Base-by-base conservation (phyloP, 1,140 invertebrate genomes). In the Bradynema listronoti region DNA sequence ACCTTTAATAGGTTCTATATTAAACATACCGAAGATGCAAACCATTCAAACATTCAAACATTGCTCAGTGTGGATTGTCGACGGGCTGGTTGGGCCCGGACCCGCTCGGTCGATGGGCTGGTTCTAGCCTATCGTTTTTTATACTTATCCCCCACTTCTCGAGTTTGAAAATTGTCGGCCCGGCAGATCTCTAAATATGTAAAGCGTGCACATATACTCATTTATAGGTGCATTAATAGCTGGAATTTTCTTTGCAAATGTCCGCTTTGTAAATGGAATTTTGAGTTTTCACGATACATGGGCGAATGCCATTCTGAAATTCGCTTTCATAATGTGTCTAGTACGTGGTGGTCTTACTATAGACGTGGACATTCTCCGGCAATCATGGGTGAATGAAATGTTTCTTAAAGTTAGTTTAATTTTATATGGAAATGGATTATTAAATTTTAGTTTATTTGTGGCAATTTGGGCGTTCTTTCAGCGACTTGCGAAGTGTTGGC, bases 271-370 rank as follows among this genome's bases (percentile, higher is more conserved):
- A 1, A 32, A 45, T 14, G 54, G 50, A 16, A 33, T 65, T 5
- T 45, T 75, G 6, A 34, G 76, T 56, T 80, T 83, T 36, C 71
- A 82, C 59, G 42, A 63, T 11, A 60, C 69, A 16, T 81, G 80
- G 80, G 81, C 4, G 60, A 72, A 7, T 65, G 73, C 65, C 14
- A 55, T 78, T 14, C 47, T 49, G 22, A 43, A 71, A 52, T 32
- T 60, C 19, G 69, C 69, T 27, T 71, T 71, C 42, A 51, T 75
- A 39, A 87, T 96, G 45, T 93, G 96, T 72, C 81, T 97, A 66
- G 88, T 87, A 33, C 82, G 91, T 80, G 91, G 91, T 61, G 92
- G 91, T 4, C 81, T 96, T 66, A 89, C 91, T 73, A 82, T 97
- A 61, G 90, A 96, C 78, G 87, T 89, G 2, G 78, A 82, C 42